Conservation (phyloP, 2,113 vertebrate species). For the Chaetorhynchus papuensis region DNA sequence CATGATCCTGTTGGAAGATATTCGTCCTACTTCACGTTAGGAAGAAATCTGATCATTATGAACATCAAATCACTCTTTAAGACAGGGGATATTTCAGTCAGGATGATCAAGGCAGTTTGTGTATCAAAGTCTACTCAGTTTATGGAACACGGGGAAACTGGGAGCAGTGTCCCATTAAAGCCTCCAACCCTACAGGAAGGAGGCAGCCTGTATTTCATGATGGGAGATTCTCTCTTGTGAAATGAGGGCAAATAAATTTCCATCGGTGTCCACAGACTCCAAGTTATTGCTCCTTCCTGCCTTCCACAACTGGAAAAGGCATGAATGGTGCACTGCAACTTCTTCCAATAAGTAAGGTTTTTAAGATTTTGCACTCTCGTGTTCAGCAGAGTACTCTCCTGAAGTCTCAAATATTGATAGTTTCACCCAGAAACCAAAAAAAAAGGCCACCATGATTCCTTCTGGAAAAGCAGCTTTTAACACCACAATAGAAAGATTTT, state of each 20-base stretch:
- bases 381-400: not conserved
- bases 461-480: not conserved
- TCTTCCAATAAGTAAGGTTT: not conserved
- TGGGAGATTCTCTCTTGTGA: not conserved
- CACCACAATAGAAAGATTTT: not conserved
- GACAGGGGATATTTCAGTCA: not conserved
- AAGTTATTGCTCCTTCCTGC: not conserved
- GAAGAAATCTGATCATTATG: not conserved
- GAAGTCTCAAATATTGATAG: not conserved
- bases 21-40: not conserved
- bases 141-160: not conserved
- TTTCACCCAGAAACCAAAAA: not conserved
- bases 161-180: not conserved
- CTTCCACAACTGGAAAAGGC: not conserved
- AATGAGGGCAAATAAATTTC: not conserved
- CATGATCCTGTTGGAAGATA: not conserved
- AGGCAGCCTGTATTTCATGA: not conserved
- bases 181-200: not conserved
- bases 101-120: not conserved
- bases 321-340: rapidly evolving
- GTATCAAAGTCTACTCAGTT: not conserved
- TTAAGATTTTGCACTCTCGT: not conserved
- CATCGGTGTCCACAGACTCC: not conserved
- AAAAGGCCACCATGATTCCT: not conserved
- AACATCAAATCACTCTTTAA: not conserved